Conservation (phyloP, 2,888 invertebrate genomes). For the Tenthredo amoena region DNA sequence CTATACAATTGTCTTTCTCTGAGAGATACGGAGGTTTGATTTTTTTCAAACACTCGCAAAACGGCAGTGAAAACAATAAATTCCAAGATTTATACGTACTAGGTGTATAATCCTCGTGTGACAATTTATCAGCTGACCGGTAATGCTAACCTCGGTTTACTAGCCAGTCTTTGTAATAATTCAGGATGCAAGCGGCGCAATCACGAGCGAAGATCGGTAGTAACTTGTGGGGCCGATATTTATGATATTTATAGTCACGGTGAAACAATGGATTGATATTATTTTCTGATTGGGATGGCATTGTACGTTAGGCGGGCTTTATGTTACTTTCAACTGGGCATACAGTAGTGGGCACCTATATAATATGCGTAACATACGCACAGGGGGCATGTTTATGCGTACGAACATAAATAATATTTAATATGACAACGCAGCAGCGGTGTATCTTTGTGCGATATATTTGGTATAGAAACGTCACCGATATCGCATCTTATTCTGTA, state of each 20-base stretch:
- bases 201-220: conserved; percentile 61
- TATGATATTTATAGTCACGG: conserved; percentile 75
- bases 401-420: conserved; percentile 77
- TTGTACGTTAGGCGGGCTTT: conserved; percentile 58
- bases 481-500: conserved; percentile 71
- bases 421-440: conserved; percentile 74
- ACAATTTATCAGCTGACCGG: conserved; percentile 49
- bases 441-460: conserved; percentile 75
- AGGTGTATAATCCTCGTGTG: conserved; percentile 13
- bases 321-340: conserved; percentile 53
- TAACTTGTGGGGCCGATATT: conserved; percentile 69
- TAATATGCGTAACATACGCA: conserved; percentile 55
- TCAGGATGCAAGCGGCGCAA: conserved; percentile 45
- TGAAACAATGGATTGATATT: conserved; percentile 78
- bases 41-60: background rate
- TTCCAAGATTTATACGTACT: conserved; percentile 20
- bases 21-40: background rate
- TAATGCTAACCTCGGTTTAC: conserved; percentile 42
- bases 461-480: conserved; percentile 77
- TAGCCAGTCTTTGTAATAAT: conserved; percentile 47
- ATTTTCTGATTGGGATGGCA: conserved; percentile 75
- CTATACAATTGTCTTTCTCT: background rate
- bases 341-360: conserved; percentile 47
- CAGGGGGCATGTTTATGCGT: conserved; percentile 66
- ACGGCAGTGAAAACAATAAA: conserved; percentile 10